phyloP scores from a whole-genome alignment of 2,113 vertebrate species.

The Polypterus senegalus region DNA sequence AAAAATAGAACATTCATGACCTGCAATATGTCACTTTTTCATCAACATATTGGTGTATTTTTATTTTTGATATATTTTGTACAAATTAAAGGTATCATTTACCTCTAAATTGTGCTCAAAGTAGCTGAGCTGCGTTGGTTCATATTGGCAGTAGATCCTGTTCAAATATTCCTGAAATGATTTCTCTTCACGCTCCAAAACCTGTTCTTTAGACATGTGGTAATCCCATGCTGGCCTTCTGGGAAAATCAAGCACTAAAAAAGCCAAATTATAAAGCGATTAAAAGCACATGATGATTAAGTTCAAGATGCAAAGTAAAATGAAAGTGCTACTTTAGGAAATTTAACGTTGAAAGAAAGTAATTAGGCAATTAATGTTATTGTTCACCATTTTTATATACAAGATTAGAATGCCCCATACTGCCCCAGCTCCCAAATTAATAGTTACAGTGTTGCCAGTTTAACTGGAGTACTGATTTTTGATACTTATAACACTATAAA shows the following conservation, averaged over 20 bases:
- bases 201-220: constrained; percentile 65
- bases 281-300: too few species aligned
- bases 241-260: constrained; percentile 68
- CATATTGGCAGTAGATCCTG: constrained; percentile 59
- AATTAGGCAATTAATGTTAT: too few species aligned
- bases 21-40: neutral
- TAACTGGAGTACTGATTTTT: too few species aligned
- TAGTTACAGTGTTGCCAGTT: too few species aligned
- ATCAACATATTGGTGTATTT: neutral
- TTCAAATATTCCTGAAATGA: constrained; percentile 69
- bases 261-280: too few species aligned
- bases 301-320: too few species aligned
- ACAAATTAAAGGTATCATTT: neutral
- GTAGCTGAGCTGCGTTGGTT: constrained; percentile 67
- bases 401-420: too few species aligned
- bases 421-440: too few species aligned
- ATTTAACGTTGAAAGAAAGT: too few species aligned
- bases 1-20: neutral
- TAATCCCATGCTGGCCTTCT: constrained; percentile 76
- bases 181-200: constrained; percentile 67
- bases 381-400: too few species aligned
- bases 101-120: constrained; percentile 89
- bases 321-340: too few species aligned
- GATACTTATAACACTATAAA: too few species aligned
- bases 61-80: neutral